phyloP scores from a whole-genome alignment of 2,888 invertebrate genomes.

The Oligia latruncula region DNA sequence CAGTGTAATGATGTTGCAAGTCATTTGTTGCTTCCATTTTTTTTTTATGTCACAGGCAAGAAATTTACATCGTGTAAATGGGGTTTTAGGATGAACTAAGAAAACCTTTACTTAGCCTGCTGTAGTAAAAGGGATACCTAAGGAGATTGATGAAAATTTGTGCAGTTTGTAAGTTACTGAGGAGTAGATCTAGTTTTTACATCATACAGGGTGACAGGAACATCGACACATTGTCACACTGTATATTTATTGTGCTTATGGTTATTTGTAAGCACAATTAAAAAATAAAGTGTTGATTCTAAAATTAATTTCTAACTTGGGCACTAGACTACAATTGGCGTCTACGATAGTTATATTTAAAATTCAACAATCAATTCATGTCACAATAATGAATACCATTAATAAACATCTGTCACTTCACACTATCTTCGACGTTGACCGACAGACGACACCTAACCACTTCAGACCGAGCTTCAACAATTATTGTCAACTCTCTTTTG shows the following conservation, averaged over 20 bases:
- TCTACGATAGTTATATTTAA: neutral
- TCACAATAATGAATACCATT: constrained; percentile 5
- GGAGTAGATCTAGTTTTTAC: neutral
- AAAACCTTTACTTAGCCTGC: too few relatives aligned
- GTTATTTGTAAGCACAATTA: neutral
- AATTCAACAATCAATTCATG: constrained; percentile 8
- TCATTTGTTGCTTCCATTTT: too few relatives aligned
- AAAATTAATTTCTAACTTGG: neutral
- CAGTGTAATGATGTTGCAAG: too few relatives aligned
- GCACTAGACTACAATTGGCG: neutral
- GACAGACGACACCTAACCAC: constrained; percentile 27
- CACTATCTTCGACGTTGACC: constrained; percentile 28
- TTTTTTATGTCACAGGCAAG: too few relatives aligned
- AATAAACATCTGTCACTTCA: constrained; percentile 23
- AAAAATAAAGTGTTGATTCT: neutral
- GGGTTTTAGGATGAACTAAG: too few relatives aligned
- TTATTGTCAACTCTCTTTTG: constrained; percentile 33
- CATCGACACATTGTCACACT: too few relatives aligned
- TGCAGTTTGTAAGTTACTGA: neutral
- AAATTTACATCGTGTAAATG: too few relatives aligned
- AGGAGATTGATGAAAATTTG: neutral
- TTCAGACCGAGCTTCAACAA: constrained; percentile 35
- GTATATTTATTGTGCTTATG: neutral
- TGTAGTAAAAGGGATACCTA: neutral
- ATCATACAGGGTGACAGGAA: neutral